phyloP scores from a whole-genome alignment of 2,113 vertebrate genomes.

The Gallinago paraguaiae region DNA sequence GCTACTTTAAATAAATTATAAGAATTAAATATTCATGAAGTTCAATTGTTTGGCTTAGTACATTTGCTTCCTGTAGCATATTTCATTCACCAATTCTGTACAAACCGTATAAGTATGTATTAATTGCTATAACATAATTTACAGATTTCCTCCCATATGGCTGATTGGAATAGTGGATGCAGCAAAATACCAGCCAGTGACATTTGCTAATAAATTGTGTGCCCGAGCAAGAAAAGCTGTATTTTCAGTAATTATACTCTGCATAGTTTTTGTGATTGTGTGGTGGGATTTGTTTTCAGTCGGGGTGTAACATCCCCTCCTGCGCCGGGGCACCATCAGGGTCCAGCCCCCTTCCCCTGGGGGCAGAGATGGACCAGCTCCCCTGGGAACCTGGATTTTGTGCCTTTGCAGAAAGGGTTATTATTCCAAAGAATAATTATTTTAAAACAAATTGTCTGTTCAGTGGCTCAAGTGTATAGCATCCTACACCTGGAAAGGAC shows the following conservation, averaged over 20 bases:
- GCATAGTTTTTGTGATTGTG: neutral
- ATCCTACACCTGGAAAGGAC: neutral
- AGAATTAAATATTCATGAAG: slow-evolving; percentile 59
- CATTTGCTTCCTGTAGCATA: slow-evolving; percentile 45
- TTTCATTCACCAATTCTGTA: slow-evolving; percentile 56
- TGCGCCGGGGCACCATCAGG: accelerated
- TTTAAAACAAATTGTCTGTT: neutral
- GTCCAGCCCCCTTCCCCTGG: neutral
- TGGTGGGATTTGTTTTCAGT: neutral
- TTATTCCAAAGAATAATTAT: neutral
- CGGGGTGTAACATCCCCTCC: accelerated
- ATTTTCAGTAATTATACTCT: neutral
- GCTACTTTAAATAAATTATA: slow-evolving; percentile 34
- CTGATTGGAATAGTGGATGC: neutral
- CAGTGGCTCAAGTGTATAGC: neutral
- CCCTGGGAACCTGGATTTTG: neutral
- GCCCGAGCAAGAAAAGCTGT: neutral
- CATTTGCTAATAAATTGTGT: neutral
- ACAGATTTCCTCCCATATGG: slow-evolving; percentile 32
- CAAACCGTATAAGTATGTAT: neutral
- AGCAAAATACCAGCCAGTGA: neutral
- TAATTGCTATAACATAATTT: slow-evolving; percentile 39
- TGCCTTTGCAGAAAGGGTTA: neutral
- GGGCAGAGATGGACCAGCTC: neutral
- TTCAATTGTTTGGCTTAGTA: slow-evolving; percentile 48